These are phyloP conservation scores for Pungitius pungitius DNA, from an alignment of 2,113 vertebrate species.

Conservation along the genomic window DNA sequence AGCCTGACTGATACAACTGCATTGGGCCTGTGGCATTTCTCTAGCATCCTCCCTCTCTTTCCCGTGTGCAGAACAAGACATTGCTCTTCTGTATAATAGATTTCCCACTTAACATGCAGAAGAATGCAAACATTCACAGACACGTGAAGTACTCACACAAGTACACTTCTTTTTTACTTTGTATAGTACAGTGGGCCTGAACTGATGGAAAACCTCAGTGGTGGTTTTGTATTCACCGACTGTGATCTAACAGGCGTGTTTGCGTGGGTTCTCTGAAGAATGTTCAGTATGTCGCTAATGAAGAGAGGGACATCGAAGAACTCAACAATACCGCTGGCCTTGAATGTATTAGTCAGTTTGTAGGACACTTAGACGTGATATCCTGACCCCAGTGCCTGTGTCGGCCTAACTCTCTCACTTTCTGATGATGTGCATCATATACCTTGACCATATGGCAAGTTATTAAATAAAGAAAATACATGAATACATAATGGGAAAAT, in stretches of 20 bases:
- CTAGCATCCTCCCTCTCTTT: slow-evolving; percentile 1
- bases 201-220: slow-evolving; percentile 8
- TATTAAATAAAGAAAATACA: too few species aligned
- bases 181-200: slow-evolving; percentile 15
- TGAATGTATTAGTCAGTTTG: slow-evolving; percentile 7
- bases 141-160: neutral
- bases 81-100: slow-evolving; percentile 52
- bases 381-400: too few species aligned
- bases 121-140: slow-evolving; percentile 22
- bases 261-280: slow-evolving; percentile 36
- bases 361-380: too few species aligned
- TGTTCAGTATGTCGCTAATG: slow-evolving; percentile 34
- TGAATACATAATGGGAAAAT: too few species aligned
- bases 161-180: neutral
- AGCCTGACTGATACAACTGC: slow-evolving; percentile 46
- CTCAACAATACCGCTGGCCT: slow-evolving; percentile 20
- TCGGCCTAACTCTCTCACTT: too few species aligned
- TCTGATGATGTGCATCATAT: too few species aligned
- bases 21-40: slow-evolving; percentile 43
- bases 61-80: slow-evolving; percentile 26
- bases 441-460: too few species aligned
- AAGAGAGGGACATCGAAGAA: slow-evolving; percentile 20
- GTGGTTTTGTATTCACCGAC: slow-evolving; percentile 21
- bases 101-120: slow-evolving; percentile 53
- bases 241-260: slow-evolving; percentile 40